phyloP scores from a whole-genome alignment of 2,113 vertebrate species.

The Elgaria multicarinata region DNA sequence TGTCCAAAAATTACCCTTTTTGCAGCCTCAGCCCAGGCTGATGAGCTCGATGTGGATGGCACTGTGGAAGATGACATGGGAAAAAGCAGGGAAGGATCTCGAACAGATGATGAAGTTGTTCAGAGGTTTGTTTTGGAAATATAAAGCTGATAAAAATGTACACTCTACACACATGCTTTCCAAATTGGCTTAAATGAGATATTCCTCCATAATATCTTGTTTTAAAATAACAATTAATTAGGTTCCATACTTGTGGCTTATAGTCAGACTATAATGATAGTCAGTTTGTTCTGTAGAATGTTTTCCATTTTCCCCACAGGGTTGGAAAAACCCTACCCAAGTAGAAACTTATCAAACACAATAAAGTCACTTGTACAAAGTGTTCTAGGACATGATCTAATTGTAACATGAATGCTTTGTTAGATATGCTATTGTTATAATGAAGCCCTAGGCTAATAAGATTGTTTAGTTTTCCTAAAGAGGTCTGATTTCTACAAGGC shows the following conservation, averaged over 20 bases:
- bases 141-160: background rate
- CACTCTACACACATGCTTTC: background rate
- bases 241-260: background rate
- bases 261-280: background rate
- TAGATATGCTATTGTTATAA: background rate
- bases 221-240: background rate
- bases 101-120: conserved; percentile 93
- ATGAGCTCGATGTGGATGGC: conserved; percentile 86
- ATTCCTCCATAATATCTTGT: background rate
- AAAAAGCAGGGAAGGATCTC: conserved; percentile 93
- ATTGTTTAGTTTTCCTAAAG: background rate
- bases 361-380: background rate
- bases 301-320: background rate
- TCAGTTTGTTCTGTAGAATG: background rate
- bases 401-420: background rate
- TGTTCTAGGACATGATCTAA: background rate
- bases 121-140: conserved; percentile 83
- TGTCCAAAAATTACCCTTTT: background rate
- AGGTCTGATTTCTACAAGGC: background rate
- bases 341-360: background rate
- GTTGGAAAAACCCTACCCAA: background rate
- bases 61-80: conserved; percentile 91
- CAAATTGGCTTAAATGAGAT: background rate
- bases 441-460: background rate
- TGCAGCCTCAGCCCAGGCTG: conserved; percentile 75